Base-by-base conservation (phyloP, 2,888 invertebrate genomes). In the Drosophila tripunctata region DNA sequence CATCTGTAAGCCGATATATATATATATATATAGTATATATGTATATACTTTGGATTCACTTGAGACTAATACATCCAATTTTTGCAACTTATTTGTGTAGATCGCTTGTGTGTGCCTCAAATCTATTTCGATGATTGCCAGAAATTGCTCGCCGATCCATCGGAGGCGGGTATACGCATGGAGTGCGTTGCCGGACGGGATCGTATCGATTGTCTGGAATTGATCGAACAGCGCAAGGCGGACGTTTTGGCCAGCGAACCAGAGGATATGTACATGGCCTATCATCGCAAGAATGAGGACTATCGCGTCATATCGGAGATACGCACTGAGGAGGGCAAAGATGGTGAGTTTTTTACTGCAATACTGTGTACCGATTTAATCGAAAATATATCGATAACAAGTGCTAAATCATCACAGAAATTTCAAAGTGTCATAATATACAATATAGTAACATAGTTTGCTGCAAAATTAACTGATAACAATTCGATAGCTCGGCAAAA, bases 261-360 rank as follows among this genome's bases (percentile, higher is more conserved):
- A 2, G 97, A 97, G 84, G 96, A 97, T 86, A 96, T 97, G 94
- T 97, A 96, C 89, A 94, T 97, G 38, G 96, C 96, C 0, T 93
- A 94, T 38, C 94, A 94, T 74, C 92, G 94, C 50, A 93, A 93
- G 17, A 94, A 96, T 88, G 93, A 95, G 89, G 94, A 96, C 90
- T 95, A 95, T 88, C 94, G 94, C 0, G 93, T 96, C 4, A 93
- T 95, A 87, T 94, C 95, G 71, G 95, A 96, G 91, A 95, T 96
- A 69, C 93, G 96, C 54, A 96, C 95, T 3, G 93, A 94, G 79
- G 95, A 95, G 61, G 96, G 96, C 87, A 95, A 95, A 21, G 94
- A 95, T 77, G 95, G 95, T 95, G 88, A 90, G 83, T 75, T 24
- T 5, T 5, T 8, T 2, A 8, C 4, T n/a, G n/a, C 22, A 22